Base-by-base conservation (phyloP, 2,888 invertebrate genomes). In the Ferdinandea cuprea region DNA sequence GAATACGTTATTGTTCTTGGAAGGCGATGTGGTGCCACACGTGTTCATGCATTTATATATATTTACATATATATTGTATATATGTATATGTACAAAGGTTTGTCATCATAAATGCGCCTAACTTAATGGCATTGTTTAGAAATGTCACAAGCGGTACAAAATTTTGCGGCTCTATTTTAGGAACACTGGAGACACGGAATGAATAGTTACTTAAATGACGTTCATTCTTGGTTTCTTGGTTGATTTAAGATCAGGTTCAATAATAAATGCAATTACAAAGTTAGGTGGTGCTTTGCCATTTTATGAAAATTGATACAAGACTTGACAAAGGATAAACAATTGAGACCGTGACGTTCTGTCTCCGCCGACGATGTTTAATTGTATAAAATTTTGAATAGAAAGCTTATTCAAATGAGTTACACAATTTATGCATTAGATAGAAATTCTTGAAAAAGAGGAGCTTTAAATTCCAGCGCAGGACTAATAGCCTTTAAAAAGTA, bases 101-200 rank as follows among this genome's bases (percentile, higher is more conserved):
- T 71, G 59, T 54, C 71, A 5, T 66, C 71, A 52, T 71, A 76
- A 71, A 81, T 80, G 58, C 52, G 65, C 76, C 81, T 72, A 72
- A 81, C 66, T 72, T 28, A 81, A 72, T 71, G 77, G 72, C 54
- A 56, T 77, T 81, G 77, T 77, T 77, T 61, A 77, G 77, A 77
- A 71, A 66, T 72, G 77, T 54, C 54, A 21, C 66, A 72, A 61
- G 37, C n/a, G 4, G 28, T 17, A 32, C 3, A n/a, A 32, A 5
- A 44, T 13, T 42, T 9, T n/a, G 30, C 40, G n/a, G n/a, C n/a
- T n/a, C n/a, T n/a, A 30, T 42, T 66, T 54, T 54, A 32, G 54
- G 42, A 25, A 25, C 40, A 42, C 11, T 52, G 42, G 42, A 44
- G 28, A 11, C n/a, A n/a, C 40, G n/a, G 21, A 25, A 35, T 3